These are phyloP conservation scores for Prochilodus magdalenae DNA, from an alignment of 2,113 vertebrate genomes.

Conservation along the genomic window DNA sequence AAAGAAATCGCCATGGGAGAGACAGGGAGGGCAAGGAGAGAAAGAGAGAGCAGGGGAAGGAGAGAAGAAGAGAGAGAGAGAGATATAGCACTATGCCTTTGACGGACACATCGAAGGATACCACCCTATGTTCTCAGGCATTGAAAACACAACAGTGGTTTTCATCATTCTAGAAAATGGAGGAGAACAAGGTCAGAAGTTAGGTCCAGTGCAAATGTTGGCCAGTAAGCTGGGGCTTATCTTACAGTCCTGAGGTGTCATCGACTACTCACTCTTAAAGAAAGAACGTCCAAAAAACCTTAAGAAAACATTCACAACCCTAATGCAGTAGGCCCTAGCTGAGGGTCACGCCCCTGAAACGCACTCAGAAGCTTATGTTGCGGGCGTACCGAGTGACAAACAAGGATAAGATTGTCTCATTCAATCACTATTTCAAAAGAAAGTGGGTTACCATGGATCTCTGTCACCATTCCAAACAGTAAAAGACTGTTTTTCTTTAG, in stretches of 20 bases:
- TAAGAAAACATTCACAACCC: neutral
- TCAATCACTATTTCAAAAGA: neutral
- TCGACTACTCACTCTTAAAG: slow-evolving; percentile 25
- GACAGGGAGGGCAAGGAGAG: neutral
- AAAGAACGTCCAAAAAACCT: slow-evolving; percentile 7
- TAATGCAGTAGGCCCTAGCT: neutral
- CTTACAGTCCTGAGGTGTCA: slow-evolving; percentile 40
- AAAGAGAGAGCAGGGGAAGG: neutral
- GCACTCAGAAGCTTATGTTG: neutral
- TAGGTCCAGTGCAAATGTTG: slow-evolving; percentile 29
- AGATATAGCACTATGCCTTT: neutral
- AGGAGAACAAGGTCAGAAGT: slow-evolving; percentile 38
- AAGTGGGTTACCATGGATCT: neutral
- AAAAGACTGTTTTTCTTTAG: slow-evolving; percentile 5
- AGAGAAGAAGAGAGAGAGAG: neutral
- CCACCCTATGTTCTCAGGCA: slow-evolving; percentile 9
- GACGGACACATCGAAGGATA: neutral
- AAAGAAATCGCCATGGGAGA: slow-evolving; percentile 7
- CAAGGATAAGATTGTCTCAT: neutral
- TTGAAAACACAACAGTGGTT: slow-evolving; percentile 40
- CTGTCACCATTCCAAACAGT: neutral
- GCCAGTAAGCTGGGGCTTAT: slow-evolving; percentile 41
- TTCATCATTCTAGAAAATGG: slow-evolving; percentile 36
- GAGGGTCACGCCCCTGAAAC: neutral
- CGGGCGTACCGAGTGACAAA: neutral